Evolutionary conservation across 2,888 invertebrate species (phyloP).

Genomic region (Pinctada fucata): DNA sequence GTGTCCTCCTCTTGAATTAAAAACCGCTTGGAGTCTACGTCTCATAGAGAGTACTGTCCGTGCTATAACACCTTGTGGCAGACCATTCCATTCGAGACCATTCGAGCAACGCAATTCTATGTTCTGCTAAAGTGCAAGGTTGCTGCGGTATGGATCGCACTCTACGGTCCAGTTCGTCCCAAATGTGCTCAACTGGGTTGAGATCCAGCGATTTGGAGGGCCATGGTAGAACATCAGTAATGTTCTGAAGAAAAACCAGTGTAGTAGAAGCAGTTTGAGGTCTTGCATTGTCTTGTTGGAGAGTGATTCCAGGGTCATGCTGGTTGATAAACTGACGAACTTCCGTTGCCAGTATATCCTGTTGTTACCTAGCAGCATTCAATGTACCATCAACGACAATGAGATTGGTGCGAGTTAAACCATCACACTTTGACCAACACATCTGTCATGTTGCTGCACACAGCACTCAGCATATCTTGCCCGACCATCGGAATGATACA

Average conservation of each 20-base stretch:
- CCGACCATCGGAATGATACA: too few relatives aligned
- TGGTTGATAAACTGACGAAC: too few relatives aligned
- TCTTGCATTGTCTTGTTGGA: too few relatives aligned
- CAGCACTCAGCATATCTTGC: too few relatives aligned
- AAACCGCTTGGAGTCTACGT: neutral
- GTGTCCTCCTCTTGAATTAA: conserved; percentile 3
- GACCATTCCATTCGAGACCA: conserved; percentile 1
- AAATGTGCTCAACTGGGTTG: conserved; percentile 14
- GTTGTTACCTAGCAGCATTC: too few relatives aligned
- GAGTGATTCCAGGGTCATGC: too few relatives aligned
- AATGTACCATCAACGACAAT: too few relatives aligned
- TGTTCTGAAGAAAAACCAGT: neutral
- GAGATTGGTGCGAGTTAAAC: conserved; percentile 4
- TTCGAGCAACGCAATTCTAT: conserved; percentile 8
- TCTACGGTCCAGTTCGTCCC: conserved; percentile 9
- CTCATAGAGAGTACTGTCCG: conserved; percentile 4
- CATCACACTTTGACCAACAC: too few relatives aligned
- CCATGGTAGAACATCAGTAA: conserved; percentile 11
- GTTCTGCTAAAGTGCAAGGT: neutral
- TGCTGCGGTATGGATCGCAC: neutral
- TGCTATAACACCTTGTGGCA: neutral
- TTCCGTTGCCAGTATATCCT: too few relatives aligned
- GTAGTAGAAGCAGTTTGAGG: neutral
- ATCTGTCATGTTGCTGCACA: too few relatives aligned
- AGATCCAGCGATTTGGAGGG: conserved; percentile 8